Evolutionary conservation across 2,888 invertebrate species (phyloP), one percentile per base, ranked within the genome.

Genomic region (Micoletzkya japonica): DNA sequence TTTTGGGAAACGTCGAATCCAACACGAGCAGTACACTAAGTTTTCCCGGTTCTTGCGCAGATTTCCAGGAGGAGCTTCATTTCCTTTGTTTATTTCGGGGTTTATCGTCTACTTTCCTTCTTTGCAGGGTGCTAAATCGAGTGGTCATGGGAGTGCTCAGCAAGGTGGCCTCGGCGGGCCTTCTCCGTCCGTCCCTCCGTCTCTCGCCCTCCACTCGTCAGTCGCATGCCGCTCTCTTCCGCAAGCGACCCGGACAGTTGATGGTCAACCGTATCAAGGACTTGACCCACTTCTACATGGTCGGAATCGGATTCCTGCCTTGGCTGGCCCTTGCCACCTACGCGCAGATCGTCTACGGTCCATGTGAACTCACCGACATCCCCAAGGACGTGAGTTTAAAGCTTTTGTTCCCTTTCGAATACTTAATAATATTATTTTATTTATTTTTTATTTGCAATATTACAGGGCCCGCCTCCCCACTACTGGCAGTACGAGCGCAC

Each of bases 401-500:
- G 6, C 10, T 17, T 32, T 24, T 49, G n/a, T n/a, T n/a, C n/a
- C n/a, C n/a, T n/a, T n/a, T n/a, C n/a, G n/a, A n/a, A n/a, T n/a
- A n/a, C 30, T 57, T 34, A 28, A 4, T 4, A 14, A 24, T 10
- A 59, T 39, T 36, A 24, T 36, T 20, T 10, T 20, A 56, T 28
- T 2, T 36, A 24, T 32, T 69, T 56, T 36, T 54, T 14, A 36
- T 36, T 37, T 39, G 6, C n/a, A 0, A 20, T 14, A 36, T 36
- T 76, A 6, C 56, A 77, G 73, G 81, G 81, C 7, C 75, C 80
- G 20, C 71, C 78, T 30, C 83, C 83, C 36, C 82, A 79, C 72
- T 75, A 81, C 75, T 83, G 83, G 83, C 83, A 83, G 71, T 83
- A 78, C 72, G 83, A 83, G 74, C 73, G 83, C 17, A 83, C 83